Base-by-base conservation (phyloP, 2,888 invertebrate species). In the Leptinotarsa peninsularis region DNA sequence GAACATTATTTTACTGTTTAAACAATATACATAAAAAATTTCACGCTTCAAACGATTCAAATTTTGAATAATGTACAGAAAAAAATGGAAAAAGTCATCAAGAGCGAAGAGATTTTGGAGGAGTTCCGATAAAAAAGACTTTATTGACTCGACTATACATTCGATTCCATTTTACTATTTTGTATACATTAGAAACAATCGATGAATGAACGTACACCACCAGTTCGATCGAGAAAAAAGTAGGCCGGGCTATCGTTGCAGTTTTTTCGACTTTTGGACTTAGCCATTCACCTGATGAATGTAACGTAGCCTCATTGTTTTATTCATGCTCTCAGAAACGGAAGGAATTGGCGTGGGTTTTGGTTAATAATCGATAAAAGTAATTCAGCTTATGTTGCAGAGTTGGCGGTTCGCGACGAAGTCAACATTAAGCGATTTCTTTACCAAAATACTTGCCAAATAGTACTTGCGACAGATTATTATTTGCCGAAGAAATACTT, bases 211-310 rank as follows among this genome's bases (percentile, higher is more conserved):
- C 43, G 43, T 70, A 13, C n/a, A 70, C 49, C 23, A 2, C 18
- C 17, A 4, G 63, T 33, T n/a, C 63, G 33, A 33, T n/a, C n/a
- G 15, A n/a, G 33, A 63, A 63, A 63, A 43, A 63, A 33, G n/a
- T 63, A 63, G 63, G 63, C 13, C 63, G 43, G 63, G 17, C 63
- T 63, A 14, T n/a, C 63, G n/a, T 43, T 63, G 70, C 70, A 70
- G 43, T 70, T 70, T 60, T 58, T 70, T 33, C 23, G 70, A 70
- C 70, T 70, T 70, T 70, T 70, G 70, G 70, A 70, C 70, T 49
- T 17, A 49, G 43, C 70, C 70, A 58, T 70, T 70, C 60, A 70
- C 70, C 58, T 70, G 49, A 21, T 21, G 15, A 58, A 43, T 15
- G 63, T 63, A 63, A 43, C 63, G 63, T 63, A 58, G 23, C 33